Percentiles rank a stretch among this genome's conserved stretches.
Conservation (phyloP, 2,113 vertebrate species). For the Eublepharis macularius region DNA sequence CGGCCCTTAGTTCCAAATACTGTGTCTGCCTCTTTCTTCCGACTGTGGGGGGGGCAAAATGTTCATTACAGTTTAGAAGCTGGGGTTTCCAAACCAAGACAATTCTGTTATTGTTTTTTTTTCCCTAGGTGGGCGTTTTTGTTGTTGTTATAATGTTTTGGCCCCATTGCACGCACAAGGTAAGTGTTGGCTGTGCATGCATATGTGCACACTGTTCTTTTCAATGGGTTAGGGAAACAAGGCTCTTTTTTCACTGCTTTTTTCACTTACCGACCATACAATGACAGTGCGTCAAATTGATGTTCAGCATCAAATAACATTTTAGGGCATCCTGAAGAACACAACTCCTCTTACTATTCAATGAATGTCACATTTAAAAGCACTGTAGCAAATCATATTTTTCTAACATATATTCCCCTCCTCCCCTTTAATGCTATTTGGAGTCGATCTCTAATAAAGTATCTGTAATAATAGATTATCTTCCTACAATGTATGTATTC, state of each 20-base stretch:
- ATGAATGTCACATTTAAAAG: slow-evolving; percentile 17
- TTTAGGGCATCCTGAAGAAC: slow-evolving; percentile 8
- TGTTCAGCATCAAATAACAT: slow-evolving; percentile 17
- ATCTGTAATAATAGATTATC: slow-evolving; percentile 14
- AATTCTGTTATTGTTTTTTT: too few relatives aligned
- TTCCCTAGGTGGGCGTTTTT: too few relatives aligned
- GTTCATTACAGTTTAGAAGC: too few relatives aligned
- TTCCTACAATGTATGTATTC: not conserved
- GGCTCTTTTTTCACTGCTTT: not conserved
- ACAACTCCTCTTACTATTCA: slow-evolving; percentile 2
- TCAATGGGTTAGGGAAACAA: too few relatives aligned
- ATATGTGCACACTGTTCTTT: too few relatives aligned
- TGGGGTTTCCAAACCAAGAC: too few relatives aligned
- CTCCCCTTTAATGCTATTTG: not conserved
- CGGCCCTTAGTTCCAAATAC: too few relatives aligned
- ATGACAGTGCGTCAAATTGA: slow-evolving; percentile 10
- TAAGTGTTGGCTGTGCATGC: too few relatives aligned
- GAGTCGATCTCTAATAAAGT: not conserved
- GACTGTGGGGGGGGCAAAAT: too few relatives aligned
- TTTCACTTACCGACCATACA: not conserved
- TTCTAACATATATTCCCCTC: not conserved
- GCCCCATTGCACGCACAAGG: too few relatives aligned
- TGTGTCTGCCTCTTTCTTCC: too few relatives aligned
- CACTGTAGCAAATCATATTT: slow-evolving; percentile 17
- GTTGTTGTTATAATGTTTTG: too few relatives aligned